Base-by-base conservation (phyloP, 2,113 vertebrate species). In the Anguilla japonica region DNA sequence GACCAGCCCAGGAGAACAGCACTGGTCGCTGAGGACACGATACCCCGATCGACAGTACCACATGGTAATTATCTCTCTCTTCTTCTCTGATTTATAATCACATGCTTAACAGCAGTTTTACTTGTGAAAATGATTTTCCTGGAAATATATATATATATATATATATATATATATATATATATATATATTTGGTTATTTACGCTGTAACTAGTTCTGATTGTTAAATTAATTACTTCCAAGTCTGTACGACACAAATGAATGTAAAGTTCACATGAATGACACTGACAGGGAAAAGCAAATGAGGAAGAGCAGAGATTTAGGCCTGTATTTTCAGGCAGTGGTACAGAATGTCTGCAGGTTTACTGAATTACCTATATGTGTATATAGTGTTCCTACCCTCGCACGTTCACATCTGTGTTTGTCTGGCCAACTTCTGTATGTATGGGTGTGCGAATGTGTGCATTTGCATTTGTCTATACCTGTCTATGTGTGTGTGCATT, bases 41-140 rank as follows among this genome's bases (percentile, higher is more conserved):
- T 7, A 39, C 34, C 39, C 9, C 41, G 0, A 34, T 41, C 41
- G 11, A 40, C 18, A 81, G 87, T 67, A 13, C 75, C 26, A 82
- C 83, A 39, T 87, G 91, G 93, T 95, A 85, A 18, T 29, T 1
- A 7, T 13, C 18, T 83, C 7, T 29, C 39, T 29, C n/a, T 40
- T 34, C 78, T 15, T 3, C 29, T 22, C 40, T 60, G 43, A 46
- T 34, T 34, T 79, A 26, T 8, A 8, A 34, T 50, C 81, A 82
- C 81, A 40, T 43, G 34, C 20, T 26, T 16, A 50, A 82, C 34
- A 34, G 34, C 34, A 34, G 34, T 34, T 50, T 11, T 41, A 13
- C 81, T 46, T 6, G 8, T 46, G 43, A 46, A 46, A 46, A 46
- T 46, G 8, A 46, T 46, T 46, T 8, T 46, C 8, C 43, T 6